Evolutionary conservation across 1,140 invertebrate genomes (phyloP).

Genomic region (Parapsyche elsis): DNA sequence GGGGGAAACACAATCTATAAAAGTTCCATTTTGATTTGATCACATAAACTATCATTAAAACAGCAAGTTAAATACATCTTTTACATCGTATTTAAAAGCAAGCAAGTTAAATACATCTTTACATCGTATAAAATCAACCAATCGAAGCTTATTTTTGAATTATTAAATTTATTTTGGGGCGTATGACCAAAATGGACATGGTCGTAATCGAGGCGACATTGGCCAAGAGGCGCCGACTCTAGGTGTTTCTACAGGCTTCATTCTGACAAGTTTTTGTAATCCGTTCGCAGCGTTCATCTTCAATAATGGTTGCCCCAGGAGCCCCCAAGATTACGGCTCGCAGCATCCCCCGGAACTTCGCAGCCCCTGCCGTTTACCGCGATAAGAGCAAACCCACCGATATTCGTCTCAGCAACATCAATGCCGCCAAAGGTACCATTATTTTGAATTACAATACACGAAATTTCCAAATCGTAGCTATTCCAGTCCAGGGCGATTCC

Average conservation of each 20-base stretch:
- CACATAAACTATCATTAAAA: too few species aligned
- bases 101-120: too few species aligned
- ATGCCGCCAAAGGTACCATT: constrained; percentile 92
- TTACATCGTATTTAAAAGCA: too few species aligned
- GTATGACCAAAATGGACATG: too few species aligned
- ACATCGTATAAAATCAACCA: too few species aligned
- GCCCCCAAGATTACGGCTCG: neutral
- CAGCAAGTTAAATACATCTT: too few species aligned
- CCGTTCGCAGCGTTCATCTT: neutral
- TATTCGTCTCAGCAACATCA: constrained; percentile 95
- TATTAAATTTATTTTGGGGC: neutral
- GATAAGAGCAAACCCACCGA: constrained; percentile 95
- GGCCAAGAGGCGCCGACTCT: neutral
- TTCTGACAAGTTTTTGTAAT: neutral
- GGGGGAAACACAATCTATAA: too few species aligned
- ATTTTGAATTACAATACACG: too few species aligned
- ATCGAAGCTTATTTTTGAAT: too few species aligned
- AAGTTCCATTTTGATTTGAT: too few species aligned
- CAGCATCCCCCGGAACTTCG: neutral
- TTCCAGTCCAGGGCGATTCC: too few species aligned
- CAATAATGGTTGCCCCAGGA: constrained; percentile 2
- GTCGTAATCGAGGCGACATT: neutral
- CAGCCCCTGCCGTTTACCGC: constrained; percentile 71
- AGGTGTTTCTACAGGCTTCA: neutral
- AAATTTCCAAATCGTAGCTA: too few species aligned